Conservation (phyloP, 2,113 vertebrate species). For the Nansenia antarctica region DNA sequence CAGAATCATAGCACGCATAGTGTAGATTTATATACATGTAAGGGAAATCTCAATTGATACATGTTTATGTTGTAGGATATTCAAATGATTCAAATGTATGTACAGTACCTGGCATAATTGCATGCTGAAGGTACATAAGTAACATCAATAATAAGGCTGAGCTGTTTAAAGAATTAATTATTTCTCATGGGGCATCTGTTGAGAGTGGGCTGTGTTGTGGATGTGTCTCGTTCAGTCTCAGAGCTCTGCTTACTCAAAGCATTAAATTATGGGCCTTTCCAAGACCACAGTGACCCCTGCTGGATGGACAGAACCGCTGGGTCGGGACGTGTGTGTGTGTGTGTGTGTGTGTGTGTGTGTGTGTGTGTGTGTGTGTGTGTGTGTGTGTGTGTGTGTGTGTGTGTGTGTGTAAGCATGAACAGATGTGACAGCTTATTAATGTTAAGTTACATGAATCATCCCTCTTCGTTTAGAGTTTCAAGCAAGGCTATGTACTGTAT, state of each 20-base stretch:
- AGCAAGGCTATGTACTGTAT: too few species aligned
- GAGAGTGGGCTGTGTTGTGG: conserved; percentile 8
- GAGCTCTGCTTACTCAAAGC: neutral
- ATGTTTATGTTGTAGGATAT: too few species aligned
- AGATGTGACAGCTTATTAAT: too few species aligned
- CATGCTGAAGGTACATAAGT: neutral
- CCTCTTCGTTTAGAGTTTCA: too few species aligned
- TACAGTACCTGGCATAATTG: too few species aligned
- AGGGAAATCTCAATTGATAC: too few species aligned
- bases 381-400: conserved; percentile 10
- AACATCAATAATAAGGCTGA: neutral
- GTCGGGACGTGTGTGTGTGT: neutral
- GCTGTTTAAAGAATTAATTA: conserved; percentile 25
- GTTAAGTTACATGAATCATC: too few species aligned
- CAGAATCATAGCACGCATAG: too few species aligned
- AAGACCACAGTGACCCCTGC: conserved; percentile 78
- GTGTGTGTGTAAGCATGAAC: conserved; percentile 2
- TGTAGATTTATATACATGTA: too few species aligned
- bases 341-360: conserved; percentile 7
- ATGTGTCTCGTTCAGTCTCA: neutral
- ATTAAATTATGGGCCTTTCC: conserved; percentile 18
- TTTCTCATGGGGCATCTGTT: conserved; percentile 30
- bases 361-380: neutral
- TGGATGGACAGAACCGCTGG: conserved; percentile 57
- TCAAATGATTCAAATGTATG: too few species aligned